phyloP scores from a whole-genome alignment of 30 jellyfish, hydroid and myxozoan genomes.

The Chironex yamaguchii region DNA sequence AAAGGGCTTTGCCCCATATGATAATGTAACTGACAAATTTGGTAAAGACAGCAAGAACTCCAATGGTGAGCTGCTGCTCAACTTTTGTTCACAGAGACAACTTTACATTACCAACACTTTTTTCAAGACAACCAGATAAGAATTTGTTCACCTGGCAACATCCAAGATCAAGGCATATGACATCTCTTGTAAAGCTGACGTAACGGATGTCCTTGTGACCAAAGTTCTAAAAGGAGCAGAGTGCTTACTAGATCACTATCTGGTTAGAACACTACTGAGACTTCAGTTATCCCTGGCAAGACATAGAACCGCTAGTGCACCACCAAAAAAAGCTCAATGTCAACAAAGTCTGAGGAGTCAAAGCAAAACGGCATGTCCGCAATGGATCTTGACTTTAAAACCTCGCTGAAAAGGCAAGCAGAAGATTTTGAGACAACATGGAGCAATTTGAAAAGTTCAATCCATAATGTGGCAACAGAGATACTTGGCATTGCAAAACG shows the following conservation, averaged over 20 bases:
- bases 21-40: background rate
- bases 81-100: background rate
- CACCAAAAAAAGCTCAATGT: too few species aligned
- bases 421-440: too few species aligned
- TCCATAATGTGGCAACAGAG: too few species aligned
- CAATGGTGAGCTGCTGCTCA: conserved; percentile 4
- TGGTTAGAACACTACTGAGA: background rate
- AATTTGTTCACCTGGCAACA: background rate
- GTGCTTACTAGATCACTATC: conserved; percentile 1
- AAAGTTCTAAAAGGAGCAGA: conserved; percentile 2
- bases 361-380: too few species aligned
- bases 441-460: too few species aligned
- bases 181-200: background rate
- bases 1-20: background rate
- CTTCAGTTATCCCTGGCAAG: conserved; percentile 12
- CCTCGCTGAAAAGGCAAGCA: too few species aligned
- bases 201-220: background rate
- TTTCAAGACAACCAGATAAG: background rate
- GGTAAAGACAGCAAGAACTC: conserved; percentile 1
- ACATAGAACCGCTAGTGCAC: too few species aligned
- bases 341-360: too few species aligned
- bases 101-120: conserved; percentile 11
- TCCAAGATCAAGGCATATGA: conserved; percentile 17
- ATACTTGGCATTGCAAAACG: too few species aligned
- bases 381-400: too few species aligned